A percentile compares a stretch with the other conserved stretches of the same genome.
phyloP scores from a whole-genome alignment of 2,888 invertebrate species.

The Apodemia duryi region DNA sequence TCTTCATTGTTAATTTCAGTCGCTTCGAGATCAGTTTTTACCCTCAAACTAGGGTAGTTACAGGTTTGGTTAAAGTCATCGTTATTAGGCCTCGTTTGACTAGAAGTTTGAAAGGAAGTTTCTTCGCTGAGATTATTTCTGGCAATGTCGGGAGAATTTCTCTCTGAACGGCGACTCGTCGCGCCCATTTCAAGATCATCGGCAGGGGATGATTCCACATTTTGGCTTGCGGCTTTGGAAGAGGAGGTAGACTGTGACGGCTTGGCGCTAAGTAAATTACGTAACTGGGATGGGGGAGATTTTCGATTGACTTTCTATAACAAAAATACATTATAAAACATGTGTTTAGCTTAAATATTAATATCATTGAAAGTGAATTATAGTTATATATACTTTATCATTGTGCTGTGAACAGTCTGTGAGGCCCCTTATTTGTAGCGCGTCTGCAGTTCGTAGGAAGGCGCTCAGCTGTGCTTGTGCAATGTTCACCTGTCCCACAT shows the following conservation, averaged over 20 bases:
- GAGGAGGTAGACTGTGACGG: slow-evolving; percentile 75
- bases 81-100: slow-evolving; percentile 79
- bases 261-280: slow-evolving; percentile 78
- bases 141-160: slow-evolving; percentile 78
- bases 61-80: slow-evolving; percentile 75
- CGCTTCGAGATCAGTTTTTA: slow-evolving; percentile 78
- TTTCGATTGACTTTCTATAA: slow-evolving; percentile 75
- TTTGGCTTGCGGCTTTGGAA: slow-evolving; percentile 80
- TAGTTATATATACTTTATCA: slow-evolving; percentile 61
- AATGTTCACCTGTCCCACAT: slow-evolving; percentile 91
- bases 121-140: slow-evolving; percentile 78
- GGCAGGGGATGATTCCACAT: slow-evolving; percentile 66
- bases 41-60: slow-evolving; percentile 71
- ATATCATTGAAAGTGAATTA: neutral
- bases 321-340: slow-evolving; percentile 19
- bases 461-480: slow-evolving; percentile 88
- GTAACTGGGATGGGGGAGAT: slow-evolving; percentile 76
- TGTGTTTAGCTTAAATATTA: neutral
- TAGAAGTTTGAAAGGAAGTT: slow-evolving; percentile 77
- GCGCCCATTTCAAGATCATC: slow-evolving; percentile 70
- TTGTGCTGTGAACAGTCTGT: slow-evolving; percentile 83
- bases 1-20: slow-evolving; percentile 73
- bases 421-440: slow-evolving; percentile 87
- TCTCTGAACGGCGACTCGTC: slow-evolving; percentile 62
- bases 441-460: slow-evolving; percentile 88